Conservation (phyloP, 2,113 vertebrate genomes). For the Melanotaenia duboulayi region DNA sequence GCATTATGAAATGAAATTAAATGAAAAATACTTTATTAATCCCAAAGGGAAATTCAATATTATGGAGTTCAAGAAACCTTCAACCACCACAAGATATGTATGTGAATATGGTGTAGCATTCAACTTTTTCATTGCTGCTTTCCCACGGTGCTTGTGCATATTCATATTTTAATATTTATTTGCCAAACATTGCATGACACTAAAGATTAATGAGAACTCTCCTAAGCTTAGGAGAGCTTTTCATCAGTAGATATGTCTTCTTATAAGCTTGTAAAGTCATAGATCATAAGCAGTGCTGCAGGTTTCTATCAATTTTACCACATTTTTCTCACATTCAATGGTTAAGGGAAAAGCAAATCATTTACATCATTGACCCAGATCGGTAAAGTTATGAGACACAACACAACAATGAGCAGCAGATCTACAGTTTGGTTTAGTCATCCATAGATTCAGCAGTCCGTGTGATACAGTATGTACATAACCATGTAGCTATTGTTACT, state of each 20-base stretch:
- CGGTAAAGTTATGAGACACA: neutral
- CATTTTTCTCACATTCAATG: neutral
- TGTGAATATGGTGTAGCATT: constrained; percentile 2
- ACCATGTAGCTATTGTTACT: no score
- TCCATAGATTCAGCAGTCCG: no score
- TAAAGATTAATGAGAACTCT: neutral
- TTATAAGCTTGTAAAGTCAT: neutral
- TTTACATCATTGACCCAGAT: no score
- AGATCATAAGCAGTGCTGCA: neutral
- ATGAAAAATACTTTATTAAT: no score
- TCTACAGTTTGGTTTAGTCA: neutral
- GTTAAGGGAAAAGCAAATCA: neutral
- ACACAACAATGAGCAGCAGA: neutral
- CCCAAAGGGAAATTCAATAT: no score
- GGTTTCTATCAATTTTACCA: neutral
- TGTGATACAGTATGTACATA: no score
- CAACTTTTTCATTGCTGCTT: neutral
- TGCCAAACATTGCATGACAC: neutral
- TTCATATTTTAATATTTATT: neutral
- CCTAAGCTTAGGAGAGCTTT: neutral
- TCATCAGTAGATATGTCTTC: neutral
- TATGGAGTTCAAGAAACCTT: constrained; percentile 6
- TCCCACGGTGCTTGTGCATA: constrained; percentile 12
- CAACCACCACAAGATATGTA: constrained; percentile 14
- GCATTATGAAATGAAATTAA: no score